Evolutionary conservation across 2,888 invertebrate species (phyloP), one percentile per base, ranked within the genome.

Genomic region (Dastarcus helophoroides): DNA sequence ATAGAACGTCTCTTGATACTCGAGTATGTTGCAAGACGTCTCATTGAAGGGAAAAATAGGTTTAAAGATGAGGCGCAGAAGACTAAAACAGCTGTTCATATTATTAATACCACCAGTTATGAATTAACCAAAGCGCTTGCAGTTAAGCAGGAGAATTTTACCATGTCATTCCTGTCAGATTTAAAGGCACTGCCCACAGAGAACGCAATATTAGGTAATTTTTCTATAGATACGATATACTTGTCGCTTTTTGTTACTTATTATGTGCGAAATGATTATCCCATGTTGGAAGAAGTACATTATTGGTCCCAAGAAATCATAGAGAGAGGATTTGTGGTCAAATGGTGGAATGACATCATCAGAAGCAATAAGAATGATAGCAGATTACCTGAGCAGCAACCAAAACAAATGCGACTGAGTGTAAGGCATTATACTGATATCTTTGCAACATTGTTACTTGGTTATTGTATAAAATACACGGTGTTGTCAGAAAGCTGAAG

Each of bases 291-390:
- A 7, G 6, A 6, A 7, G 19, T 17, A 17, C 6, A 7, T 17
- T n/a, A n/a, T 17, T 17, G 19, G 19, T 17, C 19, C 6, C 19
- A 17, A 17, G 19, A 17, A 17, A 17, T 17, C n/a, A n/a, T 17
- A 6, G 19, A 17, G 19, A 17, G 19, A 17, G 19, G 19, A 7
- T 17, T 17, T 6, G 19, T 17, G 6, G 19, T 17, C 19, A 17
- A 17, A 17, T 17, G 19, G 19, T 17, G 19, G 19, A 17, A 17
- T 7, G 19, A 17, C 6, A 17, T 17, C n/a, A 17, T 17, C 6
- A n/a, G n/a, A 17, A 6, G n/a, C 19, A 17, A 17, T 17, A 17
- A n/a, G 19, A 17, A 17, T 17, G n/a, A 17, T n/a, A 17, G 19
- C 19, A 17, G 6, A 17, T 17, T 17, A 17, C 19, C 19, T 7